These are phyloP conservation scores for Magallana angulata DNA, from an alignment of 1,140 invertebrate species.

Conservation along the genomic window DNA sequence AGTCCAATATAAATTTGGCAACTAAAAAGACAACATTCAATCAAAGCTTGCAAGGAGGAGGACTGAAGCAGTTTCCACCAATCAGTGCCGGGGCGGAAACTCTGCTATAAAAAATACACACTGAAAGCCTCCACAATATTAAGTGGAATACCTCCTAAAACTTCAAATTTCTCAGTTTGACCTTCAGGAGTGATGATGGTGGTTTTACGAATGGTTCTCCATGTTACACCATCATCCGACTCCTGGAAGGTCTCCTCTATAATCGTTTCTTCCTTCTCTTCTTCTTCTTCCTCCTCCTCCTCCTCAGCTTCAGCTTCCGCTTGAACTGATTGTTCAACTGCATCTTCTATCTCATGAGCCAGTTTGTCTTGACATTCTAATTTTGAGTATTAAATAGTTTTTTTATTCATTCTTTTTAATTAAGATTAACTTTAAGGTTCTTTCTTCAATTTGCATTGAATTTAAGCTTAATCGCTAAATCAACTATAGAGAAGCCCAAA, in stretches of 20 bases:
- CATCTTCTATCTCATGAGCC: slow-evolving; percentile 4
- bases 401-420: not conserved
- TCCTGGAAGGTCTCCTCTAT: slow-evolving; percentile 74
- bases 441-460: too few species aligned
- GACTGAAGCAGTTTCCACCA: slow-evolving; percentile 11
- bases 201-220: slow-evolving; percentile 74
- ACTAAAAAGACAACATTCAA: not conserved
- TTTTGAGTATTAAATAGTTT: not conserved
- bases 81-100: not conserved
- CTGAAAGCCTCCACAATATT: slow-evolving; percentile 15
- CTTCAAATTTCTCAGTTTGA: slow-evolving; percentile 67
- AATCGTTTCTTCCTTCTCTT: slow-evolving; percentile 68
- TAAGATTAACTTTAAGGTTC: too few species aligned
- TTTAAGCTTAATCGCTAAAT: too few species aligned
- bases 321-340: slow-evolving; percentile 25
- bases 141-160: slow-evolving; percentile 71
- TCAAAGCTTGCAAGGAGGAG: slow-evolving; percentile 23
- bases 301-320: slow-evolving; percentile 45
- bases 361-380: slow-evolving; percentile 36
- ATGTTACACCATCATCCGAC: slow-evolving; percentile 71
- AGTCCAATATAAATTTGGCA: not conserved
- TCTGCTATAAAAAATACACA: not conserved
- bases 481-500: too few species aligned
- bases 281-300: slow-evolving; percentile 57
- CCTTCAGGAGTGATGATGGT: slow-evolving; percentile 71